phyloP scores from a whole-genome alignment of 2,888 invertebrate species.

The Cremastobaeus sp. region DNA sequence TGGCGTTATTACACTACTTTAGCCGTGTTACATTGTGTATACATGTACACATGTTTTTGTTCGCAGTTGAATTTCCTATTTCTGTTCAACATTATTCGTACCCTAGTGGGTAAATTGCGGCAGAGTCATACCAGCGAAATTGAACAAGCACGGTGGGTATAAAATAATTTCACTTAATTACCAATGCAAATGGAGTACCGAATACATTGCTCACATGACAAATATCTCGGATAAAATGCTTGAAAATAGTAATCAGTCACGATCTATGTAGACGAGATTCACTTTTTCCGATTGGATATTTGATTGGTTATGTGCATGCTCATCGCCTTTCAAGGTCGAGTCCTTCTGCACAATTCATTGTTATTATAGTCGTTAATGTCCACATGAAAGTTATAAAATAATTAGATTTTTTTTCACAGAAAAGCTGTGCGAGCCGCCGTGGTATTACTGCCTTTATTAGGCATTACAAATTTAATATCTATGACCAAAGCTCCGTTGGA shows the following conservation, averaged over 20 bases:
- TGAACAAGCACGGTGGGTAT: constrained; percentile 84
- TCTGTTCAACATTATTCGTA: constrained; percentile 88
- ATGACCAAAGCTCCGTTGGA: constrained; percentile 85
- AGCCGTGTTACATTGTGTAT: too few species aligned
- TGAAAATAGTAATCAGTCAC: too few species aligned
- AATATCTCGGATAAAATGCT: not conserved
- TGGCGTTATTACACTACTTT: too few species aligned
- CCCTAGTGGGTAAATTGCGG: constrained; percentile 86
- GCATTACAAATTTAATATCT: constrained; percentile 88
- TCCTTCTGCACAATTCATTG: too few species aligned
- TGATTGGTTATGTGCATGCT: too few species aligned
- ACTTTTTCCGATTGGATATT: too few species aligned
- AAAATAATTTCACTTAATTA: constrained; percentile 6
- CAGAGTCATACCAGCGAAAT: constrained; percentile 86
- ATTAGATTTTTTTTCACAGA: constrained; percentile 77
- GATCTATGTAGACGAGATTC: too few species aligned
- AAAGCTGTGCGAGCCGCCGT: constrained; percentile 90
- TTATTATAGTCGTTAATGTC: not conserved
- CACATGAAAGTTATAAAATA: not conserved
- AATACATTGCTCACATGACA: not conserved
- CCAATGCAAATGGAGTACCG: constrained; percentile 11
- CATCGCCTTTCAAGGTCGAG: too few species aligned
- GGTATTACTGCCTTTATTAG: constrained; percentile 88
- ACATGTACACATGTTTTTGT: too few species aligned
- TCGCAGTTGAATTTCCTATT: constrained; percentile 87